Evolutionary conservation across 92 coral and sea anemone species (phyloP).

Genomic region (Porites evermanni): DNA sequence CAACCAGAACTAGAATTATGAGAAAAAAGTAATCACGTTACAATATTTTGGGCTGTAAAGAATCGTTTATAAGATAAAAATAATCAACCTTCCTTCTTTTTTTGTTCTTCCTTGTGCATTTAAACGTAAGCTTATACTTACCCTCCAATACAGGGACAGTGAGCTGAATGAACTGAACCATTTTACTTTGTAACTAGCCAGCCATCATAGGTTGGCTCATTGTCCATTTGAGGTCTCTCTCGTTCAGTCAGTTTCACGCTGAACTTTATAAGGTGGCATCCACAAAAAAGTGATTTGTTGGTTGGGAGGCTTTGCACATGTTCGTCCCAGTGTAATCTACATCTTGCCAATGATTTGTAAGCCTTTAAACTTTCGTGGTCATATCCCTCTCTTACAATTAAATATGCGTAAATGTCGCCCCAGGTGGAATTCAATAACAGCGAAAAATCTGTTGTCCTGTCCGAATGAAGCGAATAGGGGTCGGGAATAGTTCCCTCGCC

Average conservation of each 20-base stretch:
- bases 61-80: constrained; percentile 5
- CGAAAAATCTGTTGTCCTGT: constrained; percentile 43
- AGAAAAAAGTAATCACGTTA: background rate
- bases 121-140: constrained; percentile 3
- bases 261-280: constrained; percentile 29
- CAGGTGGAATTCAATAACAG: constrained; percentile 15
- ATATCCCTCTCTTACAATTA: constrained; percentile 39
- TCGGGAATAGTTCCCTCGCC: constrained; percentile 16
- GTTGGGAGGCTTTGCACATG: constrained; percentile 28
- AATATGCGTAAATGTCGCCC: constrained; percentile 45
- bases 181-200: constrained; percentile 37
- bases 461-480: constrained; percentile 21
- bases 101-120: constrained; percentile 13
- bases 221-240: constrained; percentile 26
- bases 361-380: constrained; percentile 46
- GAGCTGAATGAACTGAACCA: constrained; percentile 40
- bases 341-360: constrained; percentile 40
- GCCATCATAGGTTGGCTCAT: constrained; percentile 26
- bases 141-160: constrained; percentile 51
- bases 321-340: constrained; percentile 15
- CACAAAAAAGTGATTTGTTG: background rate
- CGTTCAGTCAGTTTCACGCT: constrained; percentile 39
- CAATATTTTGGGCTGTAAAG: constrained; percentile 11
- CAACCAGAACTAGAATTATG: background rate
- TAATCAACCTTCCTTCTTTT: constrained; percentile 1